A percentile compares a stretch with the other conserved stretches of the same genome.
phyloP scores from a whole-genome alignment of 2,797 vertebrate genomes.

The Parotocinclus haroldoi region DNA sequence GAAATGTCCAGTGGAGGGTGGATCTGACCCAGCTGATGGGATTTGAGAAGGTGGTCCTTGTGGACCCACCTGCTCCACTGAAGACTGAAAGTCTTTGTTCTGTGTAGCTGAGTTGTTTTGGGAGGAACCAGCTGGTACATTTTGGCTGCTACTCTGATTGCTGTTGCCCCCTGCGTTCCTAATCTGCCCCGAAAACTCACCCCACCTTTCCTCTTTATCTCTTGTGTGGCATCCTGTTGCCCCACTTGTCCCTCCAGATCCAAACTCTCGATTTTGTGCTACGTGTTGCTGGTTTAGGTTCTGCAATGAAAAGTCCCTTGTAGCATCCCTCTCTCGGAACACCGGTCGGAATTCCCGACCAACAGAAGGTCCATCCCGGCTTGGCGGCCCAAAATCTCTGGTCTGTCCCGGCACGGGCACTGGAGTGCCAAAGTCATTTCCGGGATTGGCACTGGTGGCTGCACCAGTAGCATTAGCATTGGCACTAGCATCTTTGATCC shows the following conservation, averaged over 20 bases:
- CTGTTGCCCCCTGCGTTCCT: slow-evolving; percentile 65
- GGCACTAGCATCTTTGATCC: slow-evolving; percentile 68
- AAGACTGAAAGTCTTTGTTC: slow-evolving; percentile 70
- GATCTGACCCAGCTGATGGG: slow-evolving; percentile 61
- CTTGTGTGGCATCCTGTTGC: slow-evolving; percentile 63
- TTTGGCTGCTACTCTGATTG: slow-evolving; percentile 63
- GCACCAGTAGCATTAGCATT: slow-evolving; percentile 56
- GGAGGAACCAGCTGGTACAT: slow-evolving; percentile 66
- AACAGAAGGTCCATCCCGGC: slow-evolving; percentile 66
- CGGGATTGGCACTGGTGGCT: slow-evolving; percentile 61
- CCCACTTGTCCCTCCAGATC: slow-evolving; percentile 58
- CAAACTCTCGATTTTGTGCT: slow-evolving; percentile 68
- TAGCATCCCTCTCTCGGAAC: slow-evolving; percentile 78
- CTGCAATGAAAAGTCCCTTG: slow-evolving; percentile 63
- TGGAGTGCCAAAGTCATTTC: slow-evolving; percentile 66
- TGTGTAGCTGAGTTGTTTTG: slow-evolving; percentile 65
- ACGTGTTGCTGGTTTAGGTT: slow-evolving; percentile 74
- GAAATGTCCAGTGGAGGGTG: slow-evolving; percentile 65
- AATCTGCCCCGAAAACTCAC: slow-evolving; percentile 70
- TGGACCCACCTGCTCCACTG: slow-evolving; percentile 60
- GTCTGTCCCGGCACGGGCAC: slow-evolving; percentile 66
- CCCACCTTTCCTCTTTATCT: slow-evolving; percentile 77
- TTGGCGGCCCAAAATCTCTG: slow-evolving; percentile 65
- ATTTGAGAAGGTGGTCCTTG: slow-evolving; percentile 60
- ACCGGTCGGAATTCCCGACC: slow-evolving; percentile 70